phyloP scores from a whole-genome alignment of 2,888 invertebrate genomes.

The Drosophila rellima region DNA sequence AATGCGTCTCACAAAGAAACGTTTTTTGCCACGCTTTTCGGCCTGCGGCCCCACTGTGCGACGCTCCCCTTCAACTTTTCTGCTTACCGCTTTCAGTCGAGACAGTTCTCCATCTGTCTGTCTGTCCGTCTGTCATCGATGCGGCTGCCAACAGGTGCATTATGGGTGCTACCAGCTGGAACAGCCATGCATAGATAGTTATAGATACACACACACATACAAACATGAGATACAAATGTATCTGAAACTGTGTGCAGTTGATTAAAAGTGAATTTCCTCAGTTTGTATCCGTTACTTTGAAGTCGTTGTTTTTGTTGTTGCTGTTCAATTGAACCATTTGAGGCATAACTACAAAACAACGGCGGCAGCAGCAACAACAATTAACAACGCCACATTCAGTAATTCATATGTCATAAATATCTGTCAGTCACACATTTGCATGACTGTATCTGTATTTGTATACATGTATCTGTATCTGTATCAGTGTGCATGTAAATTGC shows the following conservation, averaged over 20 bases:
- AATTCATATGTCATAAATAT: slow-evolving; percentile 79
- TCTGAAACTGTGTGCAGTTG: slow-evolving; percentile 31
- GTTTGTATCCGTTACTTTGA: slow-evolving; percentile 72
- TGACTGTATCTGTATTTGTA: slow-evolving; percentile 27
- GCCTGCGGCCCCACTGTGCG: no score
- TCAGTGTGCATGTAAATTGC: slow-evolving; percentile 58
- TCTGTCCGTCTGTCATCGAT: slow-evolving; percentile 6
- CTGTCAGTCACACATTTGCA: slow-evolving; percentile 59
- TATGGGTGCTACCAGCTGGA: slow-evolving; percentile 28
- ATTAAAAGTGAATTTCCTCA: slow-evolving; percentile 55
- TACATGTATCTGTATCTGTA: slow-evolving; percentile 25
- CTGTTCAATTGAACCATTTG: slow-evolving; percentile 69
- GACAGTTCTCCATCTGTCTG: neutral
- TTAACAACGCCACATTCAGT: slow-evolving; percentile 64
- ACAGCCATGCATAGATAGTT: slow-evolving; percentile 21
- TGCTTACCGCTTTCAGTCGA: neutral
- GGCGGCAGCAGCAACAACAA: slow-evolving; percentile 52
- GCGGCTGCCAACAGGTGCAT: slow-evolving; percentile 24
- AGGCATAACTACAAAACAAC: slow-evolving; percentile 51
- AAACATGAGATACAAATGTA: slow-evolving; percentile 37
- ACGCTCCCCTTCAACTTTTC: neutral
- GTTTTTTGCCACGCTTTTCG: no score
- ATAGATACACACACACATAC: neutral
- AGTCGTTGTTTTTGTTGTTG: slow-evolving; percentile 37
- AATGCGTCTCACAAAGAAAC: no score